These are phyloP conservation scores for Hystrix cristata DNA, from an alignment of 2,113 vertebrate genomes.

Conservation along the genomic window DNA sequence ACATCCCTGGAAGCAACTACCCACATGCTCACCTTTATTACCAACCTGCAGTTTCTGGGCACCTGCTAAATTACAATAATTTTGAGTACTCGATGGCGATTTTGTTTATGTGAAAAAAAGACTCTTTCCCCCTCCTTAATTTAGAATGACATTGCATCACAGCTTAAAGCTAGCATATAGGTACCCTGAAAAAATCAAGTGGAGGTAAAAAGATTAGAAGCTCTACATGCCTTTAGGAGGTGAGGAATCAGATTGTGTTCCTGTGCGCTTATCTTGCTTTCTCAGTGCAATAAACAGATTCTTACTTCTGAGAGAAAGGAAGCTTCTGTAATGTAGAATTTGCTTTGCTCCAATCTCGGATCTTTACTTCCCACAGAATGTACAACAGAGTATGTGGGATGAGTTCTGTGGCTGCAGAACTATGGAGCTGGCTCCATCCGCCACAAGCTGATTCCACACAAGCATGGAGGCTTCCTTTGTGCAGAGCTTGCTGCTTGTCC, in stretches of 20 bases:
- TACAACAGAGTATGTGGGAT: not conserved
- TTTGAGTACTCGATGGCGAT: constrained; percentile 12
- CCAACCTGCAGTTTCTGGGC: constrained; percentile 30
- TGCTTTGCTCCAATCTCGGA: not conserved
- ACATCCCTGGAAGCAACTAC: constrained; percentile 43
- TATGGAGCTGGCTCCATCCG: not conserved
- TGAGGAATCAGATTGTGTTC: constrained; percentile 31
- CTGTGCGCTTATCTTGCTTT: constrained; percentile 11
- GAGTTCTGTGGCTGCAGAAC: not conserved
- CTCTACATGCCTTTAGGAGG: not conserved
- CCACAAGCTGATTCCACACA: not conserved
- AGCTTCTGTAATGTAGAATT: constrained; percentile 39
- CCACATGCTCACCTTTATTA: constrained; percentile 76
- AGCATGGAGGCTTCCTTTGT: not conserved
- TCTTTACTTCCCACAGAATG: not conserved
- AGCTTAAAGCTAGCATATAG: not conserved
- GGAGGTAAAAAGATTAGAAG: constrained; percentile 20
- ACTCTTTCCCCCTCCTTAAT: constrained; percentile 45
- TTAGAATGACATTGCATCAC: not conserved
- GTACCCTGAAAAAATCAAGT: not conserved
- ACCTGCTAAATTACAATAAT: constrained; percentile 67
- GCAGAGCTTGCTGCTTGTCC: not conserved
- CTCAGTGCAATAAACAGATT: constrained; percentile 42
- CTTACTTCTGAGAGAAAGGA: not conserved
- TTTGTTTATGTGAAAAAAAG: constrained; percentile 32